These are phyloP conservation scores for Chiloscyllium punctatum DNA, from an alignment of 2,797 vertebrate genomes.

Conservation along the genomic window DNA sequence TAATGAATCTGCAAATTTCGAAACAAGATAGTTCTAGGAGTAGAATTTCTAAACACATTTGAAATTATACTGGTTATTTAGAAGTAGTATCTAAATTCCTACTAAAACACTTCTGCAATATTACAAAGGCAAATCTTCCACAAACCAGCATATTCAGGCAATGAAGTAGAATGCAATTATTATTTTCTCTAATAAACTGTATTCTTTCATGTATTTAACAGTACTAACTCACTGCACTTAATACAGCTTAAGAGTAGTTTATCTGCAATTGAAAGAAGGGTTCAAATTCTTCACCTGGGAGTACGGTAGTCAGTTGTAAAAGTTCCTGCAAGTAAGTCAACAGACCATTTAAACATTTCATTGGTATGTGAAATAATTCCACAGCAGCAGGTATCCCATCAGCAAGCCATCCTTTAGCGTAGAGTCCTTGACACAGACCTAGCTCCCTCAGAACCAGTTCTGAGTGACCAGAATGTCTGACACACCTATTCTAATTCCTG, in stretches of 20 bases:
- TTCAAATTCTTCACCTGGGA: not conserved
- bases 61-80: not conserved
- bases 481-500: too few species aligned
- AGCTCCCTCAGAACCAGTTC: too few species aligned
- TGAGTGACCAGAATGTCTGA: too few species aligned
- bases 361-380: too few species aligned
- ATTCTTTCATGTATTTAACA: not conserved
- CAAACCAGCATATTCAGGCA: not conserved
- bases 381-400: too few species aligned
- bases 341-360: not conserved
- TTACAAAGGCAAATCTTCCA: not conserved
- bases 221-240: not conserved
- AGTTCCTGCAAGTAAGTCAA: not conserved
- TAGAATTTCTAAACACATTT: slow-evolving; percentile 2
- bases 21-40: not conserved
- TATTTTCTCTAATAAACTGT: not conserved
- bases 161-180: not conserved
- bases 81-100: not conserved
- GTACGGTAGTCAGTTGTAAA: not conserved
- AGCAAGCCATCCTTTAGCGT: too few species aligned
- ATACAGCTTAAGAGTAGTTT: not conserved
- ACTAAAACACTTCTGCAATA: not conserved
- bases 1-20: not conserved
- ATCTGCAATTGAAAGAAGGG: not conserved
- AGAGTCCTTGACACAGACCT: too few species aligned